phyloP scores from a whole-genome alignment of 92 coral and sea anemone genomes.

The Ricordea florida region DNA sequence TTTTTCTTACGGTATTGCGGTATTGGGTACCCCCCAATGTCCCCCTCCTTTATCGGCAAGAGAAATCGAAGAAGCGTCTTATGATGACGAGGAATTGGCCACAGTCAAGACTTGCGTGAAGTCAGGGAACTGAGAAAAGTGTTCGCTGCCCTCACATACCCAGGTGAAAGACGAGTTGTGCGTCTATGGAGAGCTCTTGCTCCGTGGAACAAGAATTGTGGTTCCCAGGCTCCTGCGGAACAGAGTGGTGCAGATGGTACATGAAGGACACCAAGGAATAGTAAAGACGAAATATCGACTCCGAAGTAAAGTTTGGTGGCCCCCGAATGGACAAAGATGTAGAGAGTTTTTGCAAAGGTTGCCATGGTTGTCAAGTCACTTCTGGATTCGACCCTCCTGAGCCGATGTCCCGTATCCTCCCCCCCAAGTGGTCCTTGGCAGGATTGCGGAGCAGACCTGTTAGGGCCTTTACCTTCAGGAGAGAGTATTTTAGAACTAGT shows the following conservation, averaged over 20 bases:
- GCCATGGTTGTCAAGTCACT: conserved; percentile 22
- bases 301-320: conserved; percentile 37
- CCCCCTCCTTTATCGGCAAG: no score
- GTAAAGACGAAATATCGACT: conserved; percentile 20
- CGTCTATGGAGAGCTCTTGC: background rate
- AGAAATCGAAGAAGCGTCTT: background rate
- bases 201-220: background rate
- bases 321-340: conserved; percentile 19
- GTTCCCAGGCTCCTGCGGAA: background rate
- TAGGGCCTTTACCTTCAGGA: no score
- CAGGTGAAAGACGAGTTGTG: background rate
- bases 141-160: background rate
- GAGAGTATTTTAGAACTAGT: no score
- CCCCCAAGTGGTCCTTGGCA: conserved; percentile 1
- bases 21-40: no score
- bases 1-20: no score
- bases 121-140: background rate
- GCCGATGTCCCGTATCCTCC: background rate
- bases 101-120: background rate
- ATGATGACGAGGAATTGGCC: background rate
- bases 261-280: conserved; percentile 26
- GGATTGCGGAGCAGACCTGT: no score
- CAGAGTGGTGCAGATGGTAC: background rate
- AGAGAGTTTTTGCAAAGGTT: background rate
- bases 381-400: background rate